Evolutionary conservation across 2,888 invertebrate genomes (phyloP).

Genomic region (Omphaloscelis lunosa): DNA sequence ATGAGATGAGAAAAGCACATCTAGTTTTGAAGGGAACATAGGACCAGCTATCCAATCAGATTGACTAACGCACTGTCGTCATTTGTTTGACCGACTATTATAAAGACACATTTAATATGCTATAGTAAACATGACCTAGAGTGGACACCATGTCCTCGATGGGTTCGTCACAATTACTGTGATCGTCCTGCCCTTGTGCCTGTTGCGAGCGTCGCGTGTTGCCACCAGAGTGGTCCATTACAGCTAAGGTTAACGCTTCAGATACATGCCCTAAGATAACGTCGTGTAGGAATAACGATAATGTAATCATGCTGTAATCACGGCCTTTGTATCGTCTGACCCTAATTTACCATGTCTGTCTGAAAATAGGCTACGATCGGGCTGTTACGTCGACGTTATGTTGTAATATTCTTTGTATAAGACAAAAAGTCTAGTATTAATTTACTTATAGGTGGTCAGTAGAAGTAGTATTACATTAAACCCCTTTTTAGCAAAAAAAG

Average conservation of each 20-base stretch:
- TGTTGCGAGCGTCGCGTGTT: constrained; percentile 79
- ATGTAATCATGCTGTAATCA: constrained; percentile 60
- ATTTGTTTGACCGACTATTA: constrained; percentile 11
- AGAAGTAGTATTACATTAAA: not conserved
- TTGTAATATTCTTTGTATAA: not conserved
- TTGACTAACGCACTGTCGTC: not conserved
- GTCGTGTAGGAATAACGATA: constrained; percentile 61
- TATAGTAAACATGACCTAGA: constrained; percentile 65
- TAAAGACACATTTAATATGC: constrained; percentile 14
- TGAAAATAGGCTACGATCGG: constrained; percentile 17
- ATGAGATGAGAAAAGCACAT: not conserved
- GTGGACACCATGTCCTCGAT: constrained; percentile 65
- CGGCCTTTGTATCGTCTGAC: constrained; percentile 42
- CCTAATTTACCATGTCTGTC: constrained; percentile 43
- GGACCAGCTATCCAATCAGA: not conserved
- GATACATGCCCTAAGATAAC: constrained; percentile 74
- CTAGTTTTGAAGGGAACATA: not conserved
- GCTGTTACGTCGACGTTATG: not conserved
- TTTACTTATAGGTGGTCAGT: not conserved
- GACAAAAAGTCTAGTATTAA: not conserved
- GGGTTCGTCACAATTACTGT: constrained; percentile 70
- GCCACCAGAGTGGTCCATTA: constrained; percentile 65
- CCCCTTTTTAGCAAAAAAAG: not conserved
- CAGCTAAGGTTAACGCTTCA: constrained; percentile 73
- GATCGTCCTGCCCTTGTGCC: constrained; percentile 82